Base-by-base conservation (phyloP, 2,888 invertebrate species). In the Orchestes rusci region DNA sequence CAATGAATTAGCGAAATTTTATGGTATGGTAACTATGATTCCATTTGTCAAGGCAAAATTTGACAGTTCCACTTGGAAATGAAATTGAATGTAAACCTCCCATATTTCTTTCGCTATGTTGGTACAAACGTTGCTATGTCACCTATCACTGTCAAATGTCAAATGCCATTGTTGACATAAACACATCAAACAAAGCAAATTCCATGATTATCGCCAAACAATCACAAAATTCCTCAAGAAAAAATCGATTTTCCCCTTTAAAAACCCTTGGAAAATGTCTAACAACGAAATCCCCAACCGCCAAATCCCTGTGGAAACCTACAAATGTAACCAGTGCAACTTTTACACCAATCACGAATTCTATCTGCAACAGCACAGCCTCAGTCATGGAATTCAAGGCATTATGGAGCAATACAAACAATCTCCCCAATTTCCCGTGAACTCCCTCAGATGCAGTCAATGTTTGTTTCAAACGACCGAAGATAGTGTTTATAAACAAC, bases 331-430 rank as follows among this genome's bases (percentile, higher is more conserved):
- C n/a, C 50, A 50, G 33, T 50, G 50, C 31, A 50, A 50, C 17
- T 50, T 50, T 43, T 50, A 50, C 32, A 50, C 50, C 8, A 50
- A 50, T 31, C 50, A 50, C 42, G 50, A 50, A 39, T 50, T 43
- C 29, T 50, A 50, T 43, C 41, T 50, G 35, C 39, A 50, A 32
- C 50, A 50, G 41, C 50, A 50, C 27, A 23, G 23, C 10, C 28
- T 43, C 32, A 45, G 39, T 28, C 50, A 50, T 29, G 37, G 50
- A 33, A 23, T 50, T 34, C 50, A 45, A 40, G 35, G 23, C 16
- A 20, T 50, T 13, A 43, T 50, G 40, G 45, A 43, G 27, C 45
- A 50, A n/a, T 43, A 50, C 30, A 50, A 43, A 31, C 42, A 33
- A 23, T 35, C 43, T 27, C 15, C 23, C 18, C 39, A 30, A 32